Evolutionary conservation across 2,888 invertebrate genomes (phyloP), one percentile per base, ranked within the genome.

Genomic region (Eutolmus rufibarbis): DNA sequence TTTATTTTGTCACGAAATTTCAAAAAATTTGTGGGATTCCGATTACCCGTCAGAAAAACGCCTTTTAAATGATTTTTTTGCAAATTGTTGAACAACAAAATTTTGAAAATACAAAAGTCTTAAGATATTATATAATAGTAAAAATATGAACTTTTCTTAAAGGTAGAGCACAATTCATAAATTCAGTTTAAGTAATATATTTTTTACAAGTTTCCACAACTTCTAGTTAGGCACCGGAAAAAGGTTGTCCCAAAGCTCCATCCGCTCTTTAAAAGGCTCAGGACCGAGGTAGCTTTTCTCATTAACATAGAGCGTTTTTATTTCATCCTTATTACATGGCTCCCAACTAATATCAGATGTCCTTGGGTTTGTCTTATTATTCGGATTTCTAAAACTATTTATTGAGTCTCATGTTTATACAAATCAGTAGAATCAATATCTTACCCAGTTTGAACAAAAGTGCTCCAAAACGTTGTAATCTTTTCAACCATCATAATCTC

Each of bases 381-480:
- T 92, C 1, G 92, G 93, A 90, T 92, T 91, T 0, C 92, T 92
- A 81, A 2, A 56, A 81, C 12, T 12, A 51, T n/a, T 56, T 16
- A 2, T 81, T 56, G 8, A n/a, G 2, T 19, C 28, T 28, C 46
- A 37, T 19, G 12, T 9, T 51, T 43, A 31, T 51, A 56, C 0
- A 56, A 57, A 74, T 43, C 5, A 16, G 4, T 7, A 46, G 14
- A 46, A 16, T 46, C 16, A 46, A 14, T 46, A 46, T 46, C 74
- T 74, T 7, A 84, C 84, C 84, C 84, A 23, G 84, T 84, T 37
- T n/a, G 23, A 16, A 92, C 93, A 88, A 94, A 94, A 56, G 92
- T 92, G 0, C 92, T 90, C 91, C 93, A 93, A 90, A 94, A 91
- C 46, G 92, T 90, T 0, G 93, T 94, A 89, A 93, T 89, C 0